Conservation (phyloP, 2,113 vertebrate species). For the Todiramphus saurophagus region DNA sequence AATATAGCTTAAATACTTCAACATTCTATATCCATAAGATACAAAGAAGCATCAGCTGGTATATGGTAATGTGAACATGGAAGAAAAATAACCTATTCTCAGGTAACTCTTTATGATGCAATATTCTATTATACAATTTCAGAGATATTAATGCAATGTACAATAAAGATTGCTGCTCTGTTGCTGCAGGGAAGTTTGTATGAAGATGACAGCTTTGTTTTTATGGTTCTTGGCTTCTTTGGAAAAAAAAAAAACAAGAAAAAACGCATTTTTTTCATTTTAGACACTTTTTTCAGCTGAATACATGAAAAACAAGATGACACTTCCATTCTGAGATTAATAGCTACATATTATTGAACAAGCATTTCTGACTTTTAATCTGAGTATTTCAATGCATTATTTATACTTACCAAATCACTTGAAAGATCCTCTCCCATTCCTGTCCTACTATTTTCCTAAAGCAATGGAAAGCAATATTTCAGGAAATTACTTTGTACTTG, state of each 20-base stretch:
- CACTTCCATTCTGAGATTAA: background rate
- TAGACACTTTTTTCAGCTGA: background rate
- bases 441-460: background rate
- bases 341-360: background rate
- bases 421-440: background rate
- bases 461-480: background rate
- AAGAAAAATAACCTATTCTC: background rate
- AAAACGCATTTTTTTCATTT: background rate
- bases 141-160: background rate
- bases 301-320: background rate
- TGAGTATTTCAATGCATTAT: background rate
- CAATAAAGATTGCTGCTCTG: background rate
- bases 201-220: background rate
- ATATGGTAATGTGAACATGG: background rate
- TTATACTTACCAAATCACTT: background rate
- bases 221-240: background rate
- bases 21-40: background rate
- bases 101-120: background rate
- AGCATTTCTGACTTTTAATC: background rate
- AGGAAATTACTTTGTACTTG: background rate
- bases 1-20: background rate
- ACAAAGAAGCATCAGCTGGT: background rate
- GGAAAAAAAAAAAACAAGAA: background rate
- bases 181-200: background rate
- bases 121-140: background rate